phyloP scores from a whole-genome alignment of 1,140 invertebrate genomes.

The Galendromus occidentalis region DNA sequence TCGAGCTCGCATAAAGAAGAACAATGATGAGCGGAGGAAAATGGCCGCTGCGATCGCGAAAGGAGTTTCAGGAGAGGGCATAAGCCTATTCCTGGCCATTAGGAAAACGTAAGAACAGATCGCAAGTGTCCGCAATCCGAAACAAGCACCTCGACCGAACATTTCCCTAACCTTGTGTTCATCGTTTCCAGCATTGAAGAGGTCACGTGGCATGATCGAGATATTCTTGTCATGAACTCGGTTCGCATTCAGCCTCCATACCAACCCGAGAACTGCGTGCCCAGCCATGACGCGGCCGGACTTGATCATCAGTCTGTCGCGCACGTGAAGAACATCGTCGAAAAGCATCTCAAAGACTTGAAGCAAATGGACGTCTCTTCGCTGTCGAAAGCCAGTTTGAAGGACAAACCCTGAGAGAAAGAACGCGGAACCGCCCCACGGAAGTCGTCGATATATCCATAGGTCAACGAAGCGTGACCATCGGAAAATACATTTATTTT shows the following conservation, averaged over 20 bases:
- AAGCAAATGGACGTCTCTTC: no score
- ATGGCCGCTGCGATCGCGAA: conserved; percentile 1
- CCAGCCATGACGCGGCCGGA: not conserved
- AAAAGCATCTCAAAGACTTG: not conserved
- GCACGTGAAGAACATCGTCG: conserved; percentile 4
- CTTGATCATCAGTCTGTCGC: not conserved
- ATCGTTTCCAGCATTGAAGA: not conserved
- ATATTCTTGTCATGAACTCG: not conserved
- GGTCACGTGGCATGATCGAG: not conserved
- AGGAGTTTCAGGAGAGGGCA: not conserved
- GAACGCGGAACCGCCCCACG: no score
- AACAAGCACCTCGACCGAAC: no score
- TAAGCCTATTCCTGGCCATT: not conserved
- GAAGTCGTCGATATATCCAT: no score
- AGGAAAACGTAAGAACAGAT: conserved; percentile 7
- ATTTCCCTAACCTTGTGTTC: not conserved
- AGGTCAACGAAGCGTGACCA: no score
- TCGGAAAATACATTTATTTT: no score
- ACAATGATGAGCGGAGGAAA: not conserved
- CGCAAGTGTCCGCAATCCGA: no score
- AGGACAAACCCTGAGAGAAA: no score
- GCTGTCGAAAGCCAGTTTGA: no score
- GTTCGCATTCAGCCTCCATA: conserved; percentile 3
- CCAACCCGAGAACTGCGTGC: not conserved
- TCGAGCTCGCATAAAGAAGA: not conserved